Evolutionary conservation across 2,113 vertebrate species (phyloP).

Genomic region (Eclectus roratus): DNA sequence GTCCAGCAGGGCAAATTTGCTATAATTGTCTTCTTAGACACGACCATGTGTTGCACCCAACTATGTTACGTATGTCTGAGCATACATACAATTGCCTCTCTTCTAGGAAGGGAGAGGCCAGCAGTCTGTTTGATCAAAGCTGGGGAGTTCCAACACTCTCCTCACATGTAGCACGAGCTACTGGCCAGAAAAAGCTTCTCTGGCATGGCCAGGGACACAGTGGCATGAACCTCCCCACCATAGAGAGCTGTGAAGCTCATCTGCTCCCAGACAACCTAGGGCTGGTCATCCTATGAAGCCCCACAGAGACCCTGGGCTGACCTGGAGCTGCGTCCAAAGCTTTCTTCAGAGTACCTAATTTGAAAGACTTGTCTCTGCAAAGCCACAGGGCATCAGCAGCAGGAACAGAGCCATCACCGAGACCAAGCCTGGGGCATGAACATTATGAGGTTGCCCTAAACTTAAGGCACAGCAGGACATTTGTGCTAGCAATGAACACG

Average conservation of each 20-base stretch:
- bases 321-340: neutral
- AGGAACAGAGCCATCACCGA: neutral
- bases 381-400: neutral
- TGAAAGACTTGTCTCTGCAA: neutral
- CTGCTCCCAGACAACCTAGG: neutral
- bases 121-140: neutral
- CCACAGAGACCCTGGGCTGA: neutral
- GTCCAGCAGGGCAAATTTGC: neutral
- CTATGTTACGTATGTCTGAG: neutral
- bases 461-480: neutral
- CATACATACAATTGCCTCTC: accelerated
- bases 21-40: accelerated
- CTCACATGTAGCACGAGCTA: neutral
- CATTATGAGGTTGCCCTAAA: neutral
- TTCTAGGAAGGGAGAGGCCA: neutral
- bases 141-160: neutral
- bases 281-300: neutral
- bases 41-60: neutral
- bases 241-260: neutral
- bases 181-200: neutral
- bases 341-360: neutral
- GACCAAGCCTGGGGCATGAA: neutral
- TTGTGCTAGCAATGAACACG: neutral
- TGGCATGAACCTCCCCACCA: accelerated
- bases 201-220: neutral